Conservation (phyloP, 2,113 vertebrate genomes). For the Carassius gibelio region DNA sequence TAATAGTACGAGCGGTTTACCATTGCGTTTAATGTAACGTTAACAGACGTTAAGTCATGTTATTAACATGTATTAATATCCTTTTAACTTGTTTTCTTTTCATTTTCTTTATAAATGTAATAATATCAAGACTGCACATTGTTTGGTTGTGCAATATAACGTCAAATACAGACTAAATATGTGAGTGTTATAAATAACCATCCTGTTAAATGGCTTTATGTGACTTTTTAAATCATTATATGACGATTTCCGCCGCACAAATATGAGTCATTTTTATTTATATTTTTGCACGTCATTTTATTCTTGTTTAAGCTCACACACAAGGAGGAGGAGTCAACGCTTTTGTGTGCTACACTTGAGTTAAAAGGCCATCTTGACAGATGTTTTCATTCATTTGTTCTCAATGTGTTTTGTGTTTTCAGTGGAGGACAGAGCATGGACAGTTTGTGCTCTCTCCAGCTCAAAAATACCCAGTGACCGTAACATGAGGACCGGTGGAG, state of each 20-base stretch:
- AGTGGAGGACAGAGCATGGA: not conserved
- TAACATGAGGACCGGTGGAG: conserved; percentile 61
- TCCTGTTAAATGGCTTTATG: not conserved
- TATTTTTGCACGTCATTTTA: not conserved
- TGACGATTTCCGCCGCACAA: not conserved
- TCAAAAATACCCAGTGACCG: conserved; percentile 65
- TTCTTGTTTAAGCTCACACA: not conserved
- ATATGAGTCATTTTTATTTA: not conserved
- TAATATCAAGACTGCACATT: not conserved
- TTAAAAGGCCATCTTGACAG: not conserved
- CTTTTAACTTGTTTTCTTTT: not conserved
- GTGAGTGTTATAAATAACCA: not conserved
- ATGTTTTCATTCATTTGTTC: not conserved
- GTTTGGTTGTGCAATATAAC: not conserved
- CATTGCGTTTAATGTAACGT: not conserved
- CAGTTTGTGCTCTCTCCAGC: conserved; percentile 39
- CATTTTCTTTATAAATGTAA: not conserved
- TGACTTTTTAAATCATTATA: not conserved
- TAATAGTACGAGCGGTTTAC: not conserved
- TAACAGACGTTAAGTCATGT: not conserved
- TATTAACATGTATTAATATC: not conserved
- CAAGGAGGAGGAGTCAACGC: not conserved
- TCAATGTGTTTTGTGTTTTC: not conserved
- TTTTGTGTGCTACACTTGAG: not conserved
- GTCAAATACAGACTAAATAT: not conserved